phyloP scores from a whole-genome alignment of 2,888 invertebrate genomes.

The Drosophila ezoana region DNA sequence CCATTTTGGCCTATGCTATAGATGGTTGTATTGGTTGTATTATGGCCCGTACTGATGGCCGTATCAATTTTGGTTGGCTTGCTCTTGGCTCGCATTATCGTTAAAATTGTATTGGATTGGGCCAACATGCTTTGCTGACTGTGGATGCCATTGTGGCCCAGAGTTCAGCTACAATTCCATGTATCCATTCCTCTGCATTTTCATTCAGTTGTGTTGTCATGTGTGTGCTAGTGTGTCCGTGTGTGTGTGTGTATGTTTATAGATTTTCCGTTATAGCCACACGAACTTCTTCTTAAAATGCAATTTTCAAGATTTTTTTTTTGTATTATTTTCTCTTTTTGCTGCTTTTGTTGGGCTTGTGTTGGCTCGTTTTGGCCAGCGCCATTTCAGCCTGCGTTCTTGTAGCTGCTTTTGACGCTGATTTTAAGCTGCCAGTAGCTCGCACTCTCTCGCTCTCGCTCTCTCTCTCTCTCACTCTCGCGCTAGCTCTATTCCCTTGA shows the following conservation, averaged over 20 bases:
- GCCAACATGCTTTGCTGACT: slow-evolving; percentile 51
- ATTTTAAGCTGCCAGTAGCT: slow-evolving; percentile 64
- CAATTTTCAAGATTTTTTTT: slow-evolving; percentile 77
- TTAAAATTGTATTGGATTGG: slow-evolving; percentile 80
- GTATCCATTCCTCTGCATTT: slow-evolving; percentile 48
- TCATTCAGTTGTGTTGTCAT: slow-evolving; percentile 24
- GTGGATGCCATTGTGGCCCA: slow-evolving; percentile 53
- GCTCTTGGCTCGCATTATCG: slow-evolving; percentile 70
- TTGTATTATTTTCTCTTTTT: slow-evolving; percentile 16
- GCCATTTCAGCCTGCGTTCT: slow-evolving; percentile 54
- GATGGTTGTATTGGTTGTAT: slow-evolving; percentile 12
- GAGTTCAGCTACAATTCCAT: slow-evolving; percentile 44
- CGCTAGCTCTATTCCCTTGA: neutral
- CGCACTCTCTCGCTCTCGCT: neutral
- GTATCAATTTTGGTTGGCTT: slow-evolving; percentile 72
- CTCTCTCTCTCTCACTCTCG: neutral
- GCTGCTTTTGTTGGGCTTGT: slow-evolving; percentile 18
- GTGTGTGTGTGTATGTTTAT: slow-evolving; percentile 54
- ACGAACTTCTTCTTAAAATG: slow-evolving; percentile 81
- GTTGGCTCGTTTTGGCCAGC: slow-evolving; percentile 52
- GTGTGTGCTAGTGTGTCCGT: slow-evolving; percentile 23
- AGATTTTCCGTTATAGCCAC: slow-evolving; percentile 79
- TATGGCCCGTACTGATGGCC: slow-evolving; percentile 58
- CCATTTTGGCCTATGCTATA: slow-evolving; percentile 1
- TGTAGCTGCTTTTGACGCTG: slow-evolving; percentile 59